phyloP scores from a whole-genome alignment of 2,113 vertebrate species.

The Cettia cetti region DNA sequence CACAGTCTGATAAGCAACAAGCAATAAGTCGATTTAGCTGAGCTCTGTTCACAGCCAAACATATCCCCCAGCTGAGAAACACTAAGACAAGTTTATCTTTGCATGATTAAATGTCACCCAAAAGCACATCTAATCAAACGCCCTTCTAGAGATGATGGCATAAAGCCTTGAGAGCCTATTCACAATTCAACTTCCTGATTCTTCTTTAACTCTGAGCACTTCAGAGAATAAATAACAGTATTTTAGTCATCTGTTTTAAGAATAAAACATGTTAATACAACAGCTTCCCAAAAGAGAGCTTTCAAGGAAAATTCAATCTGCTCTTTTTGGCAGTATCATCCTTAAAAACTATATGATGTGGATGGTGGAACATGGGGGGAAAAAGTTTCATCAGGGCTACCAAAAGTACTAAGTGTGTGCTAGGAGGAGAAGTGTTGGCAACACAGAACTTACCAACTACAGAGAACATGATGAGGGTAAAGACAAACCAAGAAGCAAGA shows the following conservation, averaged over 20 bases:
- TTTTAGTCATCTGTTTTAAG: constrained; percentile 33
- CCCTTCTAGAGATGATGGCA: constrained; percentile 29
- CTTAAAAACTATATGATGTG: neutral
- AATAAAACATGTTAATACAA: constrained; percentile 22
- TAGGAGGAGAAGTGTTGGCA: neutral
- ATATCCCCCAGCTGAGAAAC: constrained; percentile 38
- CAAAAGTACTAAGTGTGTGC: neutral
- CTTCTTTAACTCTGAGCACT: constrained; percentile 31
- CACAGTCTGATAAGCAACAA: constrained; percentile 19
- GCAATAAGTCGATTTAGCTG: constrained; percentile 9
- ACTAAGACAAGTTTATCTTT: constrained; percentile 53
- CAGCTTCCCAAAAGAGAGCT: neutral
- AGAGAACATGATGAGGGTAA: neutral
- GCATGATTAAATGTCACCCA: constrained; percentile 59
- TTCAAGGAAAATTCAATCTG: constrained; percentile 18
- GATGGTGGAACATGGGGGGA: neutral
- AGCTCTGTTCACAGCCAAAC: constrained; percentile 43
- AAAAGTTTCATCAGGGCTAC: neutral
- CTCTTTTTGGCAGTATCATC: neutral
- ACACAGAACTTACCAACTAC: neutral
- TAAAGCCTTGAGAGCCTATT: constrained; percentile 56
- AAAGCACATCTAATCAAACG: constrained; percentile 63
- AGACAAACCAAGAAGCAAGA: neutral
- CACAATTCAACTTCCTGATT: constrained; percentile 39
- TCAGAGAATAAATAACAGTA: constrained; percentile 43